Base-by-base conservation (phyloP, 2,113 vertebrate genomes). In the Mormyrus lacerda region DNA sequence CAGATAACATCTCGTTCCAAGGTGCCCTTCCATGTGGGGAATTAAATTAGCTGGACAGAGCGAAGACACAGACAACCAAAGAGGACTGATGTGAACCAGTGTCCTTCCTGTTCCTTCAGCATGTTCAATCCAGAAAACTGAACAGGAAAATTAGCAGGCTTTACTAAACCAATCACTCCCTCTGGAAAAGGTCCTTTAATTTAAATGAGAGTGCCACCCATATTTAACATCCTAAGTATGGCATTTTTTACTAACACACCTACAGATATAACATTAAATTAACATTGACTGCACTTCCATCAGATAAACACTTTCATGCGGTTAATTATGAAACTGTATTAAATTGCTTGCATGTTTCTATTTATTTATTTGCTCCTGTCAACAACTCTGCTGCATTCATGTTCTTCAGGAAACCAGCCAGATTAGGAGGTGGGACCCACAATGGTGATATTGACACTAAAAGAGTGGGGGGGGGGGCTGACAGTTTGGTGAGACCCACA, bases 1-100 rank as follows among this genome's bases (percentile, higher is more conserved):
- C 31, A 79, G 89, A 90, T 76, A 87, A 90, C 47, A 87, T 90
- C 85, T 87, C 47, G 44, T 79, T 89, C 53, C 84, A 87, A 89
- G 89, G 89, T 89, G 89, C 83, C 84, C 83, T 89, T 89, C 47
- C 89, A 73, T 31, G 15, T 21, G 45, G 45, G 48, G 45, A 86
- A 89, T 87, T 44, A 86, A 89, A 89, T 86, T 89, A 87, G 61
- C 58, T 2, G 13, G 58, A 51, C 47, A 44, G 83, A 55, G 76
- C 39, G 15, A 65, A 85, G 21, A 61, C 79, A 44, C 19, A 42
- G 79, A 51, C n/a, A 69, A 42, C 47, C 13, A 65, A 88, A 31
- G 31, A 45, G 19, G 88, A 69, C 47, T 79, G 88, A 79, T 47
- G 88, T 73, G 65, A 69, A 31, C 17, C 87, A 31, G 21, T 50